Conservation (phyloP, 2,888 invertebrate genomes). For the Orthosia gothica region DNA sequence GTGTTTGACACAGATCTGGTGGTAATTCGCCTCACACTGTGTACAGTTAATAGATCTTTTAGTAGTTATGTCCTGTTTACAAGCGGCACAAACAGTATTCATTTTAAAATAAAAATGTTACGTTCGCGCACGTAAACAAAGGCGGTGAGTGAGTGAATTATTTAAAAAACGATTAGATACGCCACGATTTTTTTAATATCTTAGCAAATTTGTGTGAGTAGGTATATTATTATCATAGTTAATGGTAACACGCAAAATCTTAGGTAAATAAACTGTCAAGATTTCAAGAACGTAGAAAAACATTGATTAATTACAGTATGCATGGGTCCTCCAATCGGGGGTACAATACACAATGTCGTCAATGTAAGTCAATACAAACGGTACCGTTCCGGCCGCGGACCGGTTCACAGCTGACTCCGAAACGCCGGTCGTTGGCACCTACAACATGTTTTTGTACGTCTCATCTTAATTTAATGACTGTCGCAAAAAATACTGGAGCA, state of each 20-base stretch:
- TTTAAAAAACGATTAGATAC: not conserved
- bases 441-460: constrained; percentile 58
- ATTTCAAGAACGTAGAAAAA: not conserved
- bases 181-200: not conserved
- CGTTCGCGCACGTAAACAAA: too few relatives aligned
- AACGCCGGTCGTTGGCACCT: constrained; percentile 63
- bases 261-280: not conserved
- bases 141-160: too few relatives aligned
- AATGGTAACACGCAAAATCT: not conserved
- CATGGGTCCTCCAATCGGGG: constrained; percentile 9
- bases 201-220: not conserved
- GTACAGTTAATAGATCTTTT: too few relatives aligned
- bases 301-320: not conserved
- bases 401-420: constrained; percentile 71
- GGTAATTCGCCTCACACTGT: too few relatives aligned
- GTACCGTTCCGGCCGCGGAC: constrained; percentile 68
- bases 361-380: constrained; percentile 68
- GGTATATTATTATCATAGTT: not conserved
- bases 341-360: constrained; percentile 47
- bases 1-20: too few relatives aligned
- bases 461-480: constrained; percentile 58
- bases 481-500: constrained; percentile 62
- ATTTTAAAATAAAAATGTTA: too few relatives aligned
- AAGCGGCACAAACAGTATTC: too few relatives aligned
- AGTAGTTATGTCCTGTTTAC: too few relatives aligned